These are phyloP conservation scores for Eupithecia vulgata DNA, from an alignment of 2,888 invertebrate genomes.

Conservation along the genomic window DNA sequence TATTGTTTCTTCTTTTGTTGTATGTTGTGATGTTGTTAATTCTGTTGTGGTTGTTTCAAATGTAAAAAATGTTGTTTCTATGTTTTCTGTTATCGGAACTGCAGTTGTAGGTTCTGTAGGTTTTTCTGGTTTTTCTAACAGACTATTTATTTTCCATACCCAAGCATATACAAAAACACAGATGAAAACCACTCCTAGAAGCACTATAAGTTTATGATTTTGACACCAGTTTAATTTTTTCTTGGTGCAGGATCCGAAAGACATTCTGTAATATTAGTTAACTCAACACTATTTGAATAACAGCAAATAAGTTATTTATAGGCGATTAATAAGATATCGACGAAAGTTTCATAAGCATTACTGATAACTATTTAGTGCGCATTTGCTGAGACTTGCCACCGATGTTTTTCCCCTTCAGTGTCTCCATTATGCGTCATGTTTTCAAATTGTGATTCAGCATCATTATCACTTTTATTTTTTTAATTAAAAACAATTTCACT, in stretches of 20 bases:
- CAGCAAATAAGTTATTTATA: not conserved
- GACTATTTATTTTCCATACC: slow-evolving; percentile 2
- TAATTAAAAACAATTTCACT: not conserved
- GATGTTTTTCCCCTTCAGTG: not conserved
- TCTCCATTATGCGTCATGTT: not conserved
- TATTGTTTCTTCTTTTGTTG: not conserved
- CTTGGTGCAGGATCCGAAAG: not conserved
- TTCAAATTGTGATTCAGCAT: not conserved
- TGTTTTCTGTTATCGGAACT: not conserved
- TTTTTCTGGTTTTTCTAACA: not conserved
- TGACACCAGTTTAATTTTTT: not conserved
- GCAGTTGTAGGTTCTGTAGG: not conserved
- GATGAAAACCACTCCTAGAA: not conserved
- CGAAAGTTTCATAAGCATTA: not conserved
- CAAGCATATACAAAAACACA: not conserved
- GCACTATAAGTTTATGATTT: not conserved
- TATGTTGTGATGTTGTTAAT: not conserved
- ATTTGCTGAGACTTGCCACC: not conserved
- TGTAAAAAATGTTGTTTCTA: not conserved
- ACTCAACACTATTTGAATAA: not conserved
- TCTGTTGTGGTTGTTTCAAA: not conserved
- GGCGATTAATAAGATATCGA: not conserved
- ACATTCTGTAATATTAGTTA: not conserved
- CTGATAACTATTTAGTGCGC: not conserved
- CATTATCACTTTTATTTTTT: not conserved